Base-by-base conservation (phyloP, 2,113 vertebrate genomes). In the Erythrocercus mccallii region DNA sequence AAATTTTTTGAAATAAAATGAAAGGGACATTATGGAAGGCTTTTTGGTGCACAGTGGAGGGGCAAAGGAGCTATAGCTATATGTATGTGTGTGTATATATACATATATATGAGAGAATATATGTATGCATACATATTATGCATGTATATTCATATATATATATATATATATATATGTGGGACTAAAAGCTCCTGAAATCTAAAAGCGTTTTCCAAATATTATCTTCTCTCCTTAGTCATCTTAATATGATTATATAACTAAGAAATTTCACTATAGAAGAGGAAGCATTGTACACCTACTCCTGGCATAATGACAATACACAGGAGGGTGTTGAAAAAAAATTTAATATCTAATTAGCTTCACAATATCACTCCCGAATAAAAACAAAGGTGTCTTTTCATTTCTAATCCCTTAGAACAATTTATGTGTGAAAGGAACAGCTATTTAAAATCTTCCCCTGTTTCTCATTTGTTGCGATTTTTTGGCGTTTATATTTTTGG, bases 251-350 rank as follows among this genome's bases (percentile, higher is more conserved):
- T 95, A 90, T 77, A 95, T 86, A 96, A 89, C 74, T 47, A 89
- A 83, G 91, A 15, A 94, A 44, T 61, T 66, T 95, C 81, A 83
- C 72, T 88, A 68, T 33, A 81, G 54, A 92, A 81, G 73, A 92
- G 70, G 81, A 92, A 97, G 91, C 62, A 86, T 90, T 93, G 94
- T 92, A 92, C 92, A 93, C 91, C 70, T 95, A 88, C 87, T 95
- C 81, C 76, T 97, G 70, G 62, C 66, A 91, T 84, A 83, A 86
- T 87, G 92, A 85, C 68, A 93, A 84, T 48, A 70, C 60, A 94
- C 21, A 76, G 25, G 95, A 95, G 54, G 56, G 81, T 47, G 51
- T 62, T 96, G 89, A 80, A 92, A 91, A 78, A 78, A 80, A 96
- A 21, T 30, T 58, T 58, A 84, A 95, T 70, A 87, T 83, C 64